Conservation (phyloP, 2,113 vertebrate genomes). For the Psilopogon haemacephalus region DNA sequence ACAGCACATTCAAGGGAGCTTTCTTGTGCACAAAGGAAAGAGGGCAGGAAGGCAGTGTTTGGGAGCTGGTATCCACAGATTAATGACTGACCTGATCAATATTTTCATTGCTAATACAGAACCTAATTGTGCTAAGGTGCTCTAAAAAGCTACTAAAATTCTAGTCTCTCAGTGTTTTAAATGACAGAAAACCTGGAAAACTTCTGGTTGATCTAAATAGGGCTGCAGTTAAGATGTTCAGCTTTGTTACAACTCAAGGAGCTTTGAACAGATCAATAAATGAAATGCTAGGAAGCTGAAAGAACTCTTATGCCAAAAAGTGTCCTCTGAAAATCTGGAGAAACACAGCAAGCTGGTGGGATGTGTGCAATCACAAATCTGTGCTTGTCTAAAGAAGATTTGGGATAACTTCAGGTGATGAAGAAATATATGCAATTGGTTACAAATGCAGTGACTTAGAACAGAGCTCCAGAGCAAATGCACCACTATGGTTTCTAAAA, state of each 20-base stretch:
- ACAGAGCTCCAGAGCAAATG: not conserved
- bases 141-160: not conserved
- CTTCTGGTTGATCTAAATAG: not conserved
- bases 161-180: not conserved
- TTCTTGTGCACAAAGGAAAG: not conserved
- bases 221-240: not conserved
- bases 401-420: not conserved
- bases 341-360: not conserved
- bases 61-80: not conserved
- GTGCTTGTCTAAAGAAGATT: not conserved
- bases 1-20: not conserved
- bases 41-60: not conserved
- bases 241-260: not conserved
- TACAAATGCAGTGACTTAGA: not conserved
- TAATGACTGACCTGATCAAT: not conserved
- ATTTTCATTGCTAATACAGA: not conserved
- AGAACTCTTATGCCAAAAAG: not conserved
- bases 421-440: not conserved
- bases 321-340: not conserved
- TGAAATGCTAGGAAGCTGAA: not conserved
- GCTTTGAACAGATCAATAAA: not conserved
- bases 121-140: not conserved
- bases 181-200: not conserved
- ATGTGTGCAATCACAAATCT: not conserved
- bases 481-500: not conserved